A percentile compares a stretch with the other conserved stretches of the same genome.
Evolutionary conservation across 2,888 invertebrate genomes (phyloP).

Genomic region (Encarsia formosa): DNA sequence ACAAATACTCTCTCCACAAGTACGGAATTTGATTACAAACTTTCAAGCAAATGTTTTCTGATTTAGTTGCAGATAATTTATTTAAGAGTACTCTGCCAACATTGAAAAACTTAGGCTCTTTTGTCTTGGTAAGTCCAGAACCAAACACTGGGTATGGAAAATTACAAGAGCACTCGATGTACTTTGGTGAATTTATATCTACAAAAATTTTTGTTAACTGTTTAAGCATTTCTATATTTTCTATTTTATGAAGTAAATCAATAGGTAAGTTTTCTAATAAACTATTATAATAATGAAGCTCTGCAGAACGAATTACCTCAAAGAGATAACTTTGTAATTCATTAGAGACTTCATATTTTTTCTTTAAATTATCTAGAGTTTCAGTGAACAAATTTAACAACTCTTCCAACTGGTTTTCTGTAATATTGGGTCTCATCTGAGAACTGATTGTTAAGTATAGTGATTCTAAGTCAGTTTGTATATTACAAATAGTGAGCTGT

Average conservation of each 20-base stretch:
- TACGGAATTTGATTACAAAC: constrained; percentile 61
- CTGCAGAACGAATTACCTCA: constrained; percentile 40
- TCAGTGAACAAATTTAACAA: constrained; percentile 34
- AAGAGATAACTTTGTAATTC: constrained; percentile 37
- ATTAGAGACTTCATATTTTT: constrained; percentile 33
- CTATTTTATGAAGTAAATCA: constrained; percentile 31
- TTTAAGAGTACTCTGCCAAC: constrained; percentile 59
- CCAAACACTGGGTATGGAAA: constrained; percentile 56
- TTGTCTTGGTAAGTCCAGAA: constrained; percentile 13
- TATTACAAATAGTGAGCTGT: constrained; percentile 27
- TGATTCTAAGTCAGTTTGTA: constrained; percentile 36
- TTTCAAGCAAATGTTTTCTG: constrained; percentile 53
- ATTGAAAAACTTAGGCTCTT: constrained; percentile 54
- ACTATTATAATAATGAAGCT: constrained; percentile 42
- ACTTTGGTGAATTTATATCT: constrained; percentile 54
- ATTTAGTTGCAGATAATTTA: constrained; percentile 52
- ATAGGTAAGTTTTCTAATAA: constrained; percentile 38
- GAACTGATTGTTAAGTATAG: constrained; percentile 33
- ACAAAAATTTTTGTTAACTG: constrained; percentile 56
- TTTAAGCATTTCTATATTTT: constrained; percentile 32
- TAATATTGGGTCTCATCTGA: constrained; percentile 29
- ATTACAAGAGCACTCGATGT: constrained; percentile 59
- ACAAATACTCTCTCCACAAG: constrained; percentile 60
- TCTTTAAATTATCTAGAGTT: constrained; percentile 32
- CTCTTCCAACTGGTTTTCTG: constrained; percentile 33